phyloP scores from a whole-genome alignment of 2,888 invertebrate species.

The Smittia aterrima region DNA sequence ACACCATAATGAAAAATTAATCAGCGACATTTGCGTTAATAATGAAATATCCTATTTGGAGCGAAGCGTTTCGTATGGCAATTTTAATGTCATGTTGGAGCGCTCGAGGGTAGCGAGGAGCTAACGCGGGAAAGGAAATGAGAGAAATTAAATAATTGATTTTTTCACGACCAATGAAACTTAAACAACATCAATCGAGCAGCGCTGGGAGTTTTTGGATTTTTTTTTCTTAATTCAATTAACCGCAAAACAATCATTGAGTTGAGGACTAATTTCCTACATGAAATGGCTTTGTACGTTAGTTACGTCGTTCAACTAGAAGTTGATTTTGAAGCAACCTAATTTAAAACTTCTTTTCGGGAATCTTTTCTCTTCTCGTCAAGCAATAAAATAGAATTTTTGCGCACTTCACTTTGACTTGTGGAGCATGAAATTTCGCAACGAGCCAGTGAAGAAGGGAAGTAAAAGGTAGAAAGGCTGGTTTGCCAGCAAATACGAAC shows the following conservation, averaged over 20 bases:
- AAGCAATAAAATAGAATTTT: no score
- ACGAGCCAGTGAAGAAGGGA: constrained; percentile 24
- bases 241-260: not conserved
- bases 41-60: constrained; percentile 3
- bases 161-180: constrained; percentile 33
- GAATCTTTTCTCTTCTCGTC: no score
- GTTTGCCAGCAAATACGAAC: not conserved
- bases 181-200: not conserved
- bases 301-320: not conserved
- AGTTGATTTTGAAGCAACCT: no score
- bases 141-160: constrained; percentile 38
- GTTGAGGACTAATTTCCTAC: not conserved
- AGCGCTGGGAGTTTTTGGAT: not conserved
- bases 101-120: not conserved
- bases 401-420: constrained; percentile 28
- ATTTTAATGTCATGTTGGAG: not conserved
- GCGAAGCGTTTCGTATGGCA: constrained; percentile 11
- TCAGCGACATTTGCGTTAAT: constrained; percentile 31
- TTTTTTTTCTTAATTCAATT: not conserved
- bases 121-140: not conserved
- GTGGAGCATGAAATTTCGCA: constrained; percentile 23
- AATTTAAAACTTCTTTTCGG: no score
- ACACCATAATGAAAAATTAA: constrained; percentile 33
- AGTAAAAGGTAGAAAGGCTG: not conserved
- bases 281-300: not conserved